Evolutionary conservation across 1,140 invertebrate species (phyloP).

Genomic region (Drosophila mayri): DNA sequence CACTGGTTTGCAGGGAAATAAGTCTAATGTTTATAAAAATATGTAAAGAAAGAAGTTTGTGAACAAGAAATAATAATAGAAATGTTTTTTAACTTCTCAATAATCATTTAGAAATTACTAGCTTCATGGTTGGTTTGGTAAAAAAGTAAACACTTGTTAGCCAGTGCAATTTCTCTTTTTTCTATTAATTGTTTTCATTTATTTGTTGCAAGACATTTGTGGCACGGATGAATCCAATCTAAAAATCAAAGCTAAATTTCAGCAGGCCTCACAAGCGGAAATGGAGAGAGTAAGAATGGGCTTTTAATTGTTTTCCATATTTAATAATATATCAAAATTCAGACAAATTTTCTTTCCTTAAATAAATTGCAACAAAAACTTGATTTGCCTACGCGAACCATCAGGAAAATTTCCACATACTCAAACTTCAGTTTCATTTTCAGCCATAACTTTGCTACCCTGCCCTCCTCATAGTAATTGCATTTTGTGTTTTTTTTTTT

Average conservation of each 20-base stretch:
- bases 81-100: not conserved
- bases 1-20: not conserved
- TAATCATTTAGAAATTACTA: too few relatives aligned
- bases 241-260: not conserved
- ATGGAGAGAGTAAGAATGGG: not conserved
- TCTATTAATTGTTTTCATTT: not conserved
- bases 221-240: not conserved
- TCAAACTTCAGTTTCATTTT: conserved; percentile 45
- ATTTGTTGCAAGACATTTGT: not conserved
- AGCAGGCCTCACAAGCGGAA: not conserved
- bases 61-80: not conserved
- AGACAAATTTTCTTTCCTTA: not conserved
- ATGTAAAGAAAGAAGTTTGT: not conserved
- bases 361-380: not conserved
- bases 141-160: not conserved
- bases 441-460: conserved; percentile 9
- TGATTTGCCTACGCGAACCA: not conserved
- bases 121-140: too few relatives aligned
- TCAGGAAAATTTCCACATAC: conserved; percentile 37
- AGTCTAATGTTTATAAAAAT: not conserved
- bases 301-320: not conserved
- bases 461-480: conserved; percentile 24
- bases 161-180: conserved; percentile 7
- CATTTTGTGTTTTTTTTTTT: conserved; percentile 34
- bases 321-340: not conserved